Percentiles rank a stretch among this genome's conserved stretches.
Evolutionary conservation across 2,113 vertebrate species (phyloP).

Genomic region (Coptodon rendalli): DNA sequence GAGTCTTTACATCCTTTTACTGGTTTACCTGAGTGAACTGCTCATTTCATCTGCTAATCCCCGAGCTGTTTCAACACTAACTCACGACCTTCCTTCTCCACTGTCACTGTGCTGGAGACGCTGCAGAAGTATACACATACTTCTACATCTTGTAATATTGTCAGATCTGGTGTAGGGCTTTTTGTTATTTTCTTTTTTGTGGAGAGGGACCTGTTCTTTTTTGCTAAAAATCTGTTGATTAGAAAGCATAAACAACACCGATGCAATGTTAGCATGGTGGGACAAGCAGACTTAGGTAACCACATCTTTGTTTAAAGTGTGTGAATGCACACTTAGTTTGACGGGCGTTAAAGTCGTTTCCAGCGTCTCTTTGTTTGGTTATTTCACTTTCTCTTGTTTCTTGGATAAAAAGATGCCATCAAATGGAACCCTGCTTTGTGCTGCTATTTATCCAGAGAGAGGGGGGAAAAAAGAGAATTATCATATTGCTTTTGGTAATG

Average conservation of each 20-base stretch:
- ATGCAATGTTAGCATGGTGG: background rate
- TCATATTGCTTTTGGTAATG: conserved; percentile 77
- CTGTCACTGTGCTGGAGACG: background rate
- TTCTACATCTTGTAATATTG: background rate
- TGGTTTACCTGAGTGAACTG: background rate
- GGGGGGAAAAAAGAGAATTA: conserved; percentile 76
- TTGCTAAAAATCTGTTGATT: background rate
- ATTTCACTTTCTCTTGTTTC: conserved; percentile 57
- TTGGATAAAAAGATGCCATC: conserved; percentile 81
- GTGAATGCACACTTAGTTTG: background rate
- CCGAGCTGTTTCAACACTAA: background rate
- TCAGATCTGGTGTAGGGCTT: background rate
- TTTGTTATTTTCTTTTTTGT: background rate
- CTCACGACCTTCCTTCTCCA: background rate
- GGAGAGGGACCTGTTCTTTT: background rate
- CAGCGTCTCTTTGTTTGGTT: background rate
- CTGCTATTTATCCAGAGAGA: conserved; percentile 76
- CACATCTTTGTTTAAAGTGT: conserved; percentile 1
- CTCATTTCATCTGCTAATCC: background rate
- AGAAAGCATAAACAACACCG: background rate
- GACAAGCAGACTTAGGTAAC: background rate
- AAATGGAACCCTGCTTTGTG: conserved; percentile 78
- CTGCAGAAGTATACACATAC: background rate
- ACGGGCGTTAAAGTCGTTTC: background rate
- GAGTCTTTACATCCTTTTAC: background rate